A percentile compares a stretch with the other conserved stretches of the same genome.
Conservation (phyloP, 2,113 vertebrate species). For the Takifugu flavidus region DNA sequence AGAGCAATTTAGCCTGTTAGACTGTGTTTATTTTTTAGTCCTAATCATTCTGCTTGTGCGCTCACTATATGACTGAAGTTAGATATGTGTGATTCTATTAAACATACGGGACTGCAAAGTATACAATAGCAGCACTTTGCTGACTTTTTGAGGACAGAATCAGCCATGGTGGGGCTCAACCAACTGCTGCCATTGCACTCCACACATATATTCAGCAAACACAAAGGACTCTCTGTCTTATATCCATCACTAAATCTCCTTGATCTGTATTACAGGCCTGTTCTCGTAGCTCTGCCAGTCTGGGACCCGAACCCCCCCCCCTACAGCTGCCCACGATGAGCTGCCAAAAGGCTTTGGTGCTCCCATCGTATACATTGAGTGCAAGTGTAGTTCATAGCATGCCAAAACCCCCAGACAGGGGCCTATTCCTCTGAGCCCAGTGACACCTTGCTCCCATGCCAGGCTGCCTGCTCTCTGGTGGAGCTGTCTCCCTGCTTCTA, state of each 20-base stretch:
- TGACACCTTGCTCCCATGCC: constrained; percentile 61
- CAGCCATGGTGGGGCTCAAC: too few relatives aligned
- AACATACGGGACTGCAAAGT: too few relatives aligned
- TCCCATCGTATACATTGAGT: constrained; percentile 56
- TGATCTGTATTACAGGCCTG: constrained; percentile 67
- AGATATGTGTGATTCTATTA: too few relatives aligned
- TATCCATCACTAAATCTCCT: constrained; percentile 63
- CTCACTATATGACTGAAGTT: too few relatives aligned
- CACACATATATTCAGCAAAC: constrained; percentile 3
- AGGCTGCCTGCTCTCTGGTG: constrained; percentile 52
- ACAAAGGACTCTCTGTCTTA: constrained; percentile 61
- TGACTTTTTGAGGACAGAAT: too few relatives aligned
- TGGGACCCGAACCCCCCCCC: constrained; percentile 60
- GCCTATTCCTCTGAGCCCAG: constrained; percentile 46
- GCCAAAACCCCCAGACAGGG: constrained; percentile 61
- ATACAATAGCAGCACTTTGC: too few relatives aligned
- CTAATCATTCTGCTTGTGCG: background rate
- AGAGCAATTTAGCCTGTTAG: constrained; percentile 33
- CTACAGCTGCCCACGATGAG: constrained; percentile 66
- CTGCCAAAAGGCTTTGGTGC: constrained; percentile 67
- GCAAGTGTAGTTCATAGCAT: constrained; percentile 44
- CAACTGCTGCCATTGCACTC: too few relatives aligned
- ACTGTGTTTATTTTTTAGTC: constrained; percentile 19
- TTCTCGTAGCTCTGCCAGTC: constrained; percentile 56
- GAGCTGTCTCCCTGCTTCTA: constrained; percentile 48